phyloP scores from a whole-genome alignment of 2,888 invertebrate species.

The Thecophora atra region DNA sequence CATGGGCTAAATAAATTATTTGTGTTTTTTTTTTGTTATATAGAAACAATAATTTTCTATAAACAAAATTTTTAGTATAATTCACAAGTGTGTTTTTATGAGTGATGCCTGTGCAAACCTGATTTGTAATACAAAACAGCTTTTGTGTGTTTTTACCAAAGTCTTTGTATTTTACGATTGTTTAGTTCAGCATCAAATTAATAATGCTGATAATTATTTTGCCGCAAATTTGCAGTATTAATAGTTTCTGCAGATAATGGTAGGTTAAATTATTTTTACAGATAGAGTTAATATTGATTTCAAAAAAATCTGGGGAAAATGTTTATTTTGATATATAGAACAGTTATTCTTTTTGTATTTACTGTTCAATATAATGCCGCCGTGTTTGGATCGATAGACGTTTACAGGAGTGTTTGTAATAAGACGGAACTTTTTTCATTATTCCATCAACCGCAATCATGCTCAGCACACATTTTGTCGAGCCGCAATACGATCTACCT shows the following conservation, averaged over 20 bases:
- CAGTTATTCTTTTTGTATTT: not conserved
- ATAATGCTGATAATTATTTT: not conserved
- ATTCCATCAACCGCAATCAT: conserved; percentile 10
- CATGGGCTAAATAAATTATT: too few relatives aligned
- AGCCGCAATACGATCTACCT: conserved; percentile 69
- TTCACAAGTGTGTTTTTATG: too few relatives aligned
- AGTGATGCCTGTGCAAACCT: not conserved
- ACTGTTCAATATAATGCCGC: not conserved
- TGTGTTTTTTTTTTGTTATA: too few relatives aligned
- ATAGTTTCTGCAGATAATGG: too few relatives aligned
- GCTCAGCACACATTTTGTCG: conserved; percentile 14
- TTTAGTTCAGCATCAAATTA: not conserved
- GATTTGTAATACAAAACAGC: not conserved
- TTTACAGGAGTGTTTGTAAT: not conserved
- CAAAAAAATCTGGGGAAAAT: conserved; percentile 1
- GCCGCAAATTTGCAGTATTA: too few relatives aligned
- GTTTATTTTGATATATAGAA: not conserved
- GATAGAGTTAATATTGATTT: not conserved
- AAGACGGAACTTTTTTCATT: not conserved
- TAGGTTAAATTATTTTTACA: too few relatives aligned
- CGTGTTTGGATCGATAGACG: not conserved
- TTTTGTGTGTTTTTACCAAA: too few relatives aligned
- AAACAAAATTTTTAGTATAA: too few relatives aligned
- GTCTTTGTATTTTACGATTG: too few relatives aligned
- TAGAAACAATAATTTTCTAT: too few relatives aligned